Conservation (phyloP, 2,113 vertebrate genomes). For the Ursus arctos region DNA sequence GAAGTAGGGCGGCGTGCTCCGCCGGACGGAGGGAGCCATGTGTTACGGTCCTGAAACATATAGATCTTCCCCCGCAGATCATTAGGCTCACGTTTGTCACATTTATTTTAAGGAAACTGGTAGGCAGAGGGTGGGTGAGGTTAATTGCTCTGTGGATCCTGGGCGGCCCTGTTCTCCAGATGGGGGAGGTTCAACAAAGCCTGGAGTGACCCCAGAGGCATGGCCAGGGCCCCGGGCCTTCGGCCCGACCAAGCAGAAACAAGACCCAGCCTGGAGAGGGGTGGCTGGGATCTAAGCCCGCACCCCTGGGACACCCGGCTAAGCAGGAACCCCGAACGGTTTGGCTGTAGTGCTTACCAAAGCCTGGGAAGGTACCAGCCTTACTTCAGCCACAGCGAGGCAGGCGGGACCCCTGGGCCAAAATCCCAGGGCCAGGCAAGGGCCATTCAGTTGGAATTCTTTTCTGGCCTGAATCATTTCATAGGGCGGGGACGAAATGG, state of each 20-base stretch:
- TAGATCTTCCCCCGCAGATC: conserved; percentile 80
- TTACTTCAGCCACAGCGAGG: rapidly evolving
- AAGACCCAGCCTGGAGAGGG: neutral
- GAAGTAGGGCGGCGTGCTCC: conserved; percentile 66
- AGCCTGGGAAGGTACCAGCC: neutral
- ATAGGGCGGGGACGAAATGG: neutral
- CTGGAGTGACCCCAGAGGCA: conserved; percentile 59
- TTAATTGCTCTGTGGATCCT: conserved; percentile 76
- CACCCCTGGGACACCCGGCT: neutral
- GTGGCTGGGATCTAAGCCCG: neutral
- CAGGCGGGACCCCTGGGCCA: neutral
- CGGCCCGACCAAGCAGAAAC: neutral
- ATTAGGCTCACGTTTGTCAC: conserved; percentile 81
- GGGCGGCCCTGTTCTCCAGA: conserved; percentile 70
- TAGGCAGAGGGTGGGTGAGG: conserved; percentile 77
- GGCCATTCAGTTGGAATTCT: neutral
- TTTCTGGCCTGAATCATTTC: neutral
- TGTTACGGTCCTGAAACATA: conserved; percentile 49
- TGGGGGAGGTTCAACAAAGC: conserved; percentile 58
- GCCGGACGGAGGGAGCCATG: conserved; percentile 51
- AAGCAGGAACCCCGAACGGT: rapidly evolving
- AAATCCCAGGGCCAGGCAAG: neutral
- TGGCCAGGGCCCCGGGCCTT: neutral
- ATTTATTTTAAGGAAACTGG: conserved; percentile 84
- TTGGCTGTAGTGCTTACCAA: neutral